Base-by-base conservation (phyloP, 2,797 vertebrate species). In the Aldrovandia affinis region DNA sequence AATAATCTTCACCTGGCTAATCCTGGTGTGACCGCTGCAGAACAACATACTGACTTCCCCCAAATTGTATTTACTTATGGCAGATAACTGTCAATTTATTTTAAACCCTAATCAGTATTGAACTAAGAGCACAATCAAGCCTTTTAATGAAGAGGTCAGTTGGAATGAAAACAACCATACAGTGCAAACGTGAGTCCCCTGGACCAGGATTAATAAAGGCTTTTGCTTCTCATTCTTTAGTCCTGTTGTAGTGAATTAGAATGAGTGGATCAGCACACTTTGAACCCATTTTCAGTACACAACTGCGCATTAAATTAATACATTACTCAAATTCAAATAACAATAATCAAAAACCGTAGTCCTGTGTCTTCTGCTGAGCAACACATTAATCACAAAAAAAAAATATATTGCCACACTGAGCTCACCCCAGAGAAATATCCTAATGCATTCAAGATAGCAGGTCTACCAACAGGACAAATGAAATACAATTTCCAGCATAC, bases 131-230 rank as follows among this genome's bases (percentile, higher is more conserved):
- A 25, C 70, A 75, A 75, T 75, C n/a, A 44, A 75, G 22, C 36
- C 39, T 75, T 75, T 75, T 75, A 42, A 70, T 39, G 36, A 36
- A 75, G 36, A 75, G 70, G 70, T 44, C 70, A 75, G 39, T 42
- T 5, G 20, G 70, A 42, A 75, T 75, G 6, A 44, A 75, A 75
- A 75, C 39, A 42, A 44, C 7, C 65, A 39, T 70, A 44, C 36
- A 44, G 70, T 75, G 22, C 7, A 44, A 70, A 75, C n/a, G 70
- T 73, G 36, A 39, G 33, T 73, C 15, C 36, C 15, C n/a, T 73
- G 70, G 70, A 39, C 70, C 20, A n/a, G 39, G 20, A 75, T 75
- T 44, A 75, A 9, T 18, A 25, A 22, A 22, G 39, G 20, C 70
- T 9, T 5, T 30, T 73, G 33, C 42, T 73, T 73, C 33, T 73